Percentiles rank a stretch among this genome's conserved stretches.
Evolutionary conservation across 2,797 vertebrate species (phyloP).

Genomic region (Cynopterus sphinx): DNA sequence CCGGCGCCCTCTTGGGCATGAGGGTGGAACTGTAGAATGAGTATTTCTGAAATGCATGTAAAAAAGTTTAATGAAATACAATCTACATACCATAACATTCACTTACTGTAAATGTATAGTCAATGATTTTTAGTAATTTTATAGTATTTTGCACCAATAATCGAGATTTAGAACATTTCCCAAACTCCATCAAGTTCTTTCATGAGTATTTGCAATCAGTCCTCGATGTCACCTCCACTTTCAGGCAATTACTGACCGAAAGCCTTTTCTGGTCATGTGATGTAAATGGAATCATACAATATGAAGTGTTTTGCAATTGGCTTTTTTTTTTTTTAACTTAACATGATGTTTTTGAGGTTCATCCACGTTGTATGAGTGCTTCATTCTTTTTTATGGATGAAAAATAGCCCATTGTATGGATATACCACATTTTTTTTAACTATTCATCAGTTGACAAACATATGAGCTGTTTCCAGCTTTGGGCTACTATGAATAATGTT

Average conservation of each 20-base stretch:
- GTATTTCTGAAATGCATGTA: neutral
- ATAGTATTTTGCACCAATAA: neutral
- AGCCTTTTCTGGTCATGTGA: slow-evolving; percentile 7
- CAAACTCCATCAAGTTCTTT: neutral
- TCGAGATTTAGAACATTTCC: neutral
- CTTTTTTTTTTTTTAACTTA: neutral
- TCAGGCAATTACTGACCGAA: neutral
- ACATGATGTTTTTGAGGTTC: neutral
- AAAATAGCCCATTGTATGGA: neutral
- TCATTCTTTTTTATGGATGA: neutral
- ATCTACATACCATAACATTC: neutral
- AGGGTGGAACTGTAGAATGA: neutral
- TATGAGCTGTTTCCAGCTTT: neutral
- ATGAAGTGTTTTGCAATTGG: neutral
- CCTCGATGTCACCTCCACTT: neutral
- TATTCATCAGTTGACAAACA: neutral
- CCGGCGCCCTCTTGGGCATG: neutral
- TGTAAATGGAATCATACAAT: neutral
- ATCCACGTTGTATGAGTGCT: neutral
- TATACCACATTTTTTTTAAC: neutral
- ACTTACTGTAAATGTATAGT: neutral
- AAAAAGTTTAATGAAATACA: neutral
- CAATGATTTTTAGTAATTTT: slow-evolving; percentile 27
- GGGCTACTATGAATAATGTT: neutral
- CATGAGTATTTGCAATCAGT: neutral